Conservation (phyloP, 2,113 vertebrate genomes). For the Laterallus jamaicensis region DNA sequence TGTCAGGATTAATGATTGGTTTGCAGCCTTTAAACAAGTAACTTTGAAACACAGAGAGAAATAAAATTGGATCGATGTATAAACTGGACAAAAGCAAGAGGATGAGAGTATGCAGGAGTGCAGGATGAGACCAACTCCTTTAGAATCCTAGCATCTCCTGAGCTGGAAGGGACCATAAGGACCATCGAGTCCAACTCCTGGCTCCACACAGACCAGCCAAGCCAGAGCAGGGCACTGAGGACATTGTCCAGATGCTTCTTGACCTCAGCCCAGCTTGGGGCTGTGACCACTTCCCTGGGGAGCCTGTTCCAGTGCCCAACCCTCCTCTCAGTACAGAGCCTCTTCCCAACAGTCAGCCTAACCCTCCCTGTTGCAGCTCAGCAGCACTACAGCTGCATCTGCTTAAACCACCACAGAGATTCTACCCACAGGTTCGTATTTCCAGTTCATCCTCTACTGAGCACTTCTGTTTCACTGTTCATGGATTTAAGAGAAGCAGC, state of each 20-base stretch:
- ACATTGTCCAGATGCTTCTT: too few relatives aligned
- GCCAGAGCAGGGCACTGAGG: too few relatives aligned
- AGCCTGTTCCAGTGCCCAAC: too few relatives aligned
- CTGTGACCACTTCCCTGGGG: too few relatives aligned
- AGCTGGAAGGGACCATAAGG: too few relatives aligned
- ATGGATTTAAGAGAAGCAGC: not conserved
- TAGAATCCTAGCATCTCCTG: too few relatives aligned
- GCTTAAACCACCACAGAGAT: not conserved
- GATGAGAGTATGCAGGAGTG: rapidly evolving
- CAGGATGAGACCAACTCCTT: not conserved
- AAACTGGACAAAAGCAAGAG: not conserved
- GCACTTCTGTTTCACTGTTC: not conserved
- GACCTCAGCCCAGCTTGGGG: too few relatives aligned
- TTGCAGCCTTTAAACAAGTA: not conserved
- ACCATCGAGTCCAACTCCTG: too few relatives aligned
- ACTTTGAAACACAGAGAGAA: not conserved
- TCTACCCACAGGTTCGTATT: not conserved
- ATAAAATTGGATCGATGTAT: not conserved
- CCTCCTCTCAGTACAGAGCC: too few relatives aligned
- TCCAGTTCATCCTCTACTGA: not conserved
- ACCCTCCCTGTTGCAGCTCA: not conserved
- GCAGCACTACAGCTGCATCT: not conserved
- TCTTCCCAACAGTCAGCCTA: too few relatives aligned
- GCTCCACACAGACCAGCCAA: too few relatives aligned
- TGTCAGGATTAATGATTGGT: rapidly evolving